Base-by-base conservation (phyloP, 1,140 invertebrate species). In the Atta texana region DNA sequence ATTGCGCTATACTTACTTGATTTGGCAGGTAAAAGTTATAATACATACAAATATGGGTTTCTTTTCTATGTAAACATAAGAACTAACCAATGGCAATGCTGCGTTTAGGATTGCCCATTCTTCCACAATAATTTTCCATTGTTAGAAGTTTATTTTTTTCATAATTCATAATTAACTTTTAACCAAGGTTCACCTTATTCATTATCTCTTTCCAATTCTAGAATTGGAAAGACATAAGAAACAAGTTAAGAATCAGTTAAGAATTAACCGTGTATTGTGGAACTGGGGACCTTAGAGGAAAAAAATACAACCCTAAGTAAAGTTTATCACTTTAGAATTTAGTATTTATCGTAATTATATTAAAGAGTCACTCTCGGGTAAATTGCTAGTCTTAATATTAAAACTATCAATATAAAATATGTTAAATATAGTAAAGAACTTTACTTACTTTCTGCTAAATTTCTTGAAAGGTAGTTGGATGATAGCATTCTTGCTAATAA, bases 61-160 rank as follows among this genome's bases (percentile, higher is more conserved):
- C 95, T 99, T 99, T 71, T 99, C 99, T 93, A 99, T 99, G 94
- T 99, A 98, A 66, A 99, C 99, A 95, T 98, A 99, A 49, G 98
- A 99, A 24, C 99, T 99, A 89, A 99, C 97, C 85, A 98, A 96
- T 28, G 98, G 98, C 85, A 98, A 96, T 28, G 98, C 98, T 68
- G 99, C 99, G 96, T 99, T 99, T 0, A 99, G 97, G 53, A 99
- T 97, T 57, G 98, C 98, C 91, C 98, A 97, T 95, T 99, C 99
- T 71, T 98, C 99, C 91, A 99, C 98, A 95, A 96, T 99, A 98
- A 94, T 99, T 99, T 1, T 99, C 99, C 96, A 99, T 99, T 93
- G 98, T 97, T 87, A 39, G 34, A 6, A 5, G 0, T 6, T 34
- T 34, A 34, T 34, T 34, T 34, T 34, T 34, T 34, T 34, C 31